Evolutionary conservation across 2,113 vertebrate genomes (phyloP).

Genomic region (Sisor rabdophorus): DNA sequence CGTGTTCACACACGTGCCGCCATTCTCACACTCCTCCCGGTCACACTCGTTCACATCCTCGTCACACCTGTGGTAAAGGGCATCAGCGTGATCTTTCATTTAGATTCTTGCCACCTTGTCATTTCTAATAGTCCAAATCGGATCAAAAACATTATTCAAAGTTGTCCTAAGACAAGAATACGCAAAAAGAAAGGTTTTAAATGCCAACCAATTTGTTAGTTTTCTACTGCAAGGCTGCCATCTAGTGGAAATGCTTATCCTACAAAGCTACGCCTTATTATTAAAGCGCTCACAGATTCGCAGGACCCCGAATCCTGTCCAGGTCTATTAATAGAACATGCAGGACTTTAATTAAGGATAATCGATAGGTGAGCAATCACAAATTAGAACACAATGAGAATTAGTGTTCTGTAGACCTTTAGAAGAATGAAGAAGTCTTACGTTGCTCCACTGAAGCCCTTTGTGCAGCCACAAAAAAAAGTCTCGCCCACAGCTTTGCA

Average conservation of each 20-base stretch:
- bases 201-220: background rate
- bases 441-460: slow-evolving; percentile 82
- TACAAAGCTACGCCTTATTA: background rate
- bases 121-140: too few relatives aligned
- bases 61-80: slow-evolving; percentile 76
- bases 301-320: slow-evolving; percentile 4
- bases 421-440: slow-evolving; percentile 68
- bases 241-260: slow-evolving; percentile 26
- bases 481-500: slow-evolving; percentile 79
- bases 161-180: too few relatives aligned
- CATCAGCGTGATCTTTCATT: background rate
- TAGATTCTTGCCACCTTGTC: too few relatives aligned
- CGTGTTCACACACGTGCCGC: slow-evolving; percentile 82
- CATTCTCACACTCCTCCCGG: slow-evolving; percentile 78
- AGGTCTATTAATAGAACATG: slow-evolving; percentile 5
- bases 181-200: too few relatives aligned
- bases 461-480: slow-evolving; percentile 85
- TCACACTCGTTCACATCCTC: slow-evolving; percentile 88
- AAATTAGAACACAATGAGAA: slow-evolving; percentile 14
- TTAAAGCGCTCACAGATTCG: background rate
- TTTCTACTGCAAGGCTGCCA: slow-evolving; percentile 19
- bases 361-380: background rate
- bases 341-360: slow-evolving; percentile 1
- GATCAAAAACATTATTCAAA: too few relatives aligned
- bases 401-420: too few relatives aligned